A percentile compares a stretch with the other conserved stretches of the same genome.
These are phyloP conservation scores for Lucilia cuprina DNA, from an alignment of 1,140 invertebrate genomes.

Conservation along the genomic window DNA sequence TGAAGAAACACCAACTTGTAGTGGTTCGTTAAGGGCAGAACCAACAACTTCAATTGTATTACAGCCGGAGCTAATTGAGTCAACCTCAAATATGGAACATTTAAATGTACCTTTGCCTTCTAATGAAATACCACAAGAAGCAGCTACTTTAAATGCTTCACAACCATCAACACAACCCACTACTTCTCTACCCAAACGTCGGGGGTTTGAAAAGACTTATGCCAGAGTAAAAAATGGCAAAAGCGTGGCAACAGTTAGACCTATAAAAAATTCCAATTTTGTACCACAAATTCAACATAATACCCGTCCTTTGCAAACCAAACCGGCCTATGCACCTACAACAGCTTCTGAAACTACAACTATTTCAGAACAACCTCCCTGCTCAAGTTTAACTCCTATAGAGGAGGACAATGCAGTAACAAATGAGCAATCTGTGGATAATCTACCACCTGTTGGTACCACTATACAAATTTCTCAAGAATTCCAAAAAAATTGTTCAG, in stretches of 20 bases:
- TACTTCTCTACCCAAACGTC: neutral
- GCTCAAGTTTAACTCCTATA: neutral
- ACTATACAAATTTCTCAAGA: neutral
- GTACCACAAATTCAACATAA: neutral
- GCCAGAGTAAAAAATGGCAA: neutral
- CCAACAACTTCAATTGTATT: too few species aligned
- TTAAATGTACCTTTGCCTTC: too few species aligned
- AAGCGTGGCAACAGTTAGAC: neutral
- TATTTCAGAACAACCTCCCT: too few species aligned
- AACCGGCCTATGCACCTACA: neutral
- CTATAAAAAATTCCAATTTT: neutral
- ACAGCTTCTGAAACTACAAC: neutral
- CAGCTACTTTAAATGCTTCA: too few species aligned
- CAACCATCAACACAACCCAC: neutral
- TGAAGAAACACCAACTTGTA: neutral
- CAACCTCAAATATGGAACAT: too few species aligned
- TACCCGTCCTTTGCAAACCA: neutral
- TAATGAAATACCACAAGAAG: too few species aligned
- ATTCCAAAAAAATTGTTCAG: neutral
- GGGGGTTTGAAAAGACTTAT: too few species aligned
- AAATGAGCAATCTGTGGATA: too few species aligned
- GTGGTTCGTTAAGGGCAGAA: too few species aligned
- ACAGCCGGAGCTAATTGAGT: too few species aligned
- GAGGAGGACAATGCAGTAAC: neutral
- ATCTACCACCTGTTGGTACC: neutral